These are phyloP conservation scores for Coreoperca whiteheadi DNA, from an alignment of 2,113 vertebrate genomes.

Conservation along the genomic window DNA sequence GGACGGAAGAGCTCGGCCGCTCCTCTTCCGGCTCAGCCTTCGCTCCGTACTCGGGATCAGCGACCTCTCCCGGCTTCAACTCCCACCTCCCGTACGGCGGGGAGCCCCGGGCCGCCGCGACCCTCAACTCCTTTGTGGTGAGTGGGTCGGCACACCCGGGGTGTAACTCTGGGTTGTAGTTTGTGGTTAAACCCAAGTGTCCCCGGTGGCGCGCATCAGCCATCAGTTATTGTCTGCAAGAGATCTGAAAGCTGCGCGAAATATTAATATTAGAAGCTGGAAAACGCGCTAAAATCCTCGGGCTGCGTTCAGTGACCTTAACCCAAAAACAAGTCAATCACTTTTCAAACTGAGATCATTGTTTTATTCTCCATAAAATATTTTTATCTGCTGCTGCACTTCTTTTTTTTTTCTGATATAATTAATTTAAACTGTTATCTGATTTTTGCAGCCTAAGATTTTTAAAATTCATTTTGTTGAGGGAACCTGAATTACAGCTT, in stretches of 20 bases:
- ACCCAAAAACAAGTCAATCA: too few species aligned
- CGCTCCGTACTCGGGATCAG: slow-evolving; percentile 92
- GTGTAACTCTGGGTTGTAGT: too few species aligned
- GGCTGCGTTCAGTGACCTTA: too few species aligned
- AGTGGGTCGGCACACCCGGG: slow-evolving; percentile 63
- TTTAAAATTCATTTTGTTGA: neutral
- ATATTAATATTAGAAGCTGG: neutral
- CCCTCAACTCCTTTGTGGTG: slow-evolving; percentile 93
- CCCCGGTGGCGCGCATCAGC: too few species aligned
- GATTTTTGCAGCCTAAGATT: too few species aligned
- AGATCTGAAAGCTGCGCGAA: too few species aligned
- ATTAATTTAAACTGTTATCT: neutral
- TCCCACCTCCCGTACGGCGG: slow-evolving; percentile 91
- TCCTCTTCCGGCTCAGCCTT: slow-evolving; percentile 94
- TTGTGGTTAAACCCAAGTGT: too few species aligned
- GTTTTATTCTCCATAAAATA: neutral
- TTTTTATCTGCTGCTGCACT: neutral
- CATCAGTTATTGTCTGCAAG: too few species aligned
- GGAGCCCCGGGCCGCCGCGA: slow-evolving; percentile 88
- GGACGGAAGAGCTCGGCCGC: slow-evolving; percentile 92
- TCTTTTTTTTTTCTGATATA: neutral
- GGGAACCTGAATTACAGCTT: neutral
- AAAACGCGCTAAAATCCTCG: neutral
- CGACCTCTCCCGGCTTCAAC: slow-evolving; percentile 90
- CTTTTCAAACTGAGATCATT: neutral